Evolutionary conservation across 2,888 invertebrate genomes (phyloP).

Genomic region (Phortica magna): DNA sequence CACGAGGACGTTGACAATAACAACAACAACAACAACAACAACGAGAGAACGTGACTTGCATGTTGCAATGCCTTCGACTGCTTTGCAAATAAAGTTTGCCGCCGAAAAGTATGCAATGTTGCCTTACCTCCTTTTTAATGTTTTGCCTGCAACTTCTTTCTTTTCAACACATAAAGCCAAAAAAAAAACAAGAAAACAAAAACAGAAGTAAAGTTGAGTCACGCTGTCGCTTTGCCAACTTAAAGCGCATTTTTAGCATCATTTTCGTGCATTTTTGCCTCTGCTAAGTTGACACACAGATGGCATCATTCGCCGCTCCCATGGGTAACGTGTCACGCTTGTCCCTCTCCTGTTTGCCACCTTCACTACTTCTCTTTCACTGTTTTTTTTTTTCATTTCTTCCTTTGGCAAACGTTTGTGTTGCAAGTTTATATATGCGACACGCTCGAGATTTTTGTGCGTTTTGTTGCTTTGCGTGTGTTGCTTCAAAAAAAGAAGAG

Average conservation of each 20-base stretch:
- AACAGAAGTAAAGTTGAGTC: not conserved
- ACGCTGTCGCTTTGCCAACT: constrained; percentile 11
- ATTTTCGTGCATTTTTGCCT: constrained; percentile 13
- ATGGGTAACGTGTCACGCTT: not conserved
- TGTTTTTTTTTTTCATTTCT: not conserved
- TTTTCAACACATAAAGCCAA: not conserved
- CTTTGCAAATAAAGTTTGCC: constrained; percentile 41
- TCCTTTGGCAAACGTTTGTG: constrained; percentile 16
- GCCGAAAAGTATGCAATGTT: constrained; percentile 65
- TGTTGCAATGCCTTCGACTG: constrained; percentile 39
- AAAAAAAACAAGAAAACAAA: not conserved
- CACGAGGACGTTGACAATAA: constrained; percentile 43
- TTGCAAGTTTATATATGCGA: constrained; percentile 15
- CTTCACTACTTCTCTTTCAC: not conserved
- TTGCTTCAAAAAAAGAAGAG: constrained; percentile 5
- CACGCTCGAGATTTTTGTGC: constrained; percentile 28
- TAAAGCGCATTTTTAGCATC: constrained; percentile 17
- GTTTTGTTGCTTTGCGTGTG: constrained; percentile 7
- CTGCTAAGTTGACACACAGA: constrained; percentile 1
- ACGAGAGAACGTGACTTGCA: constrained; percentile 39
- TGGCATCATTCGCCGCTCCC: not conserved
- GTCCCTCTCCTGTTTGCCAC: not conserved
- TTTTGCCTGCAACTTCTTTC: not conserved
- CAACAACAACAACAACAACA: constrained; percentile 46
- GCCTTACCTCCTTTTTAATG: not conserved